These are phyloP conservation scores for Acanthurus tractus DNA, from an alignment of 2,797 vertebrate species.

Conservation along the genomic window DNA sequence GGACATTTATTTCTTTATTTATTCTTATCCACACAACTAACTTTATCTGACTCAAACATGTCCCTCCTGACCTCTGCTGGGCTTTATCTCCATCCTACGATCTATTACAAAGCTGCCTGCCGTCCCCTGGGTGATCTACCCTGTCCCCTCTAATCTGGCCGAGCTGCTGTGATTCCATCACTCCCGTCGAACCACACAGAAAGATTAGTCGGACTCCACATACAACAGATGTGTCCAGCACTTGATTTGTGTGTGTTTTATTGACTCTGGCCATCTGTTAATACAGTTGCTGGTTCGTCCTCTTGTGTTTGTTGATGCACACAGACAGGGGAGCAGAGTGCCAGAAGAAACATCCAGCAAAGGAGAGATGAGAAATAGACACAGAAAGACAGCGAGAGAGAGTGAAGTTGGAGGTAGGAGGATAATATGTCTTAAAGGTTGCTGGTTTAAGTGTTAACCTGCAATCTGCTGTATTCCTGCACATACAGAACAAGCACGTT, in stretches of 20 bases:
- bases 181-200: slow-evolving; percentile 78
- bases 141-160: slow-evolving; percentile 76
- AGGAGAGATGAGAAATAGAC: slow-evolving; percentile 66
- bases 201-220: slow-evolving; percentile 81
- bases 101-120: slow-evolving; percentile 68
- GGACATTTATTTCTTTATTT: slow-evolving; percentile 36
- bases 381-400: slow-evolving; percentile 39
- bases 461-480: slow-evolving; percentile 48
- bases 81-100: slow-evolving; percentile 68
- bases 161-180: slow-evolving; percentile 78
- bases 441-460: slow-evolving; percentile 68
- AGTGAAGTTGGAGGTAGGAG: slow-evolving; percentile 50
- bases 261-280: slow-evolving; percentile 91
- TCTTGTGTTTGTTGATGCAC: slow-evolving; percentile 86
- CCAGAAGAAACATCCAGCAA: slow-evolving; percentile 84
- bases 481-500: slow-evolving; percentile 44
- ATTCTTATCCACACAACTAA: slow-evolving; percentile 51
- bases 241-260: slow-evolving; percentile 88
- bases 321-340: slow-evolving; percentile 78
- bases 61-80: slow-evolving; percentile 41
- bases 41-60: slow-evolving; percentile 59
- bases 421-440: slow-evolving; percentile 62
- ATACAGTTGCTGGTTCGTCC: slow-evolving; percentile 87
- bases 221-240: slow-evolving; percentile 85
- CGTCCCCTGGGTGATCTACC: slow-evolving; percentile 71